Conservation (phyloP, 92 coral and sea anemone species). For the Zoanthus gigantus region DNA sequence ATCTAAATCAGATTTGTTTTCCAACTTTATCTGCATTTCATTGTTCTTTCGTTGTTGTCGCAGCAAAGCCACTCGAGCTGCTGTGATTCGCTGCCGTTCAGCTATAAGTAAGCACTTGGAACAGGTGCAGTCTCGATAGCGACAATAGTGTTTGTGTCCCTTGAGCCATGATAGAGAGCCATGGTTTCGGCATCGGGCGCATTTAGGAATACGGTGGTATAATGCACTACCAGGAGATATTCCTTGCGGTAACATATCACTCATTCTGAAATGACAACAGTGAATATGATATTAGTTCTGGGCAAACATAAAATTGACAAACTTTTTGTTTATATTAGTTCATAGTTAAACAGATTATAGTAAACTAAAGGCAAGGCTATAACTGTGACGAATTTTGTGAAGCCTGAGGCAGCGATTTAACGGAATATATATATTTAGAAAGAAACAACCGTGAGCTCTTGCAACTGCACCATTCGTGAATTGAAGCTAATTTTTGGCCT, state of each 20-base stretch:
- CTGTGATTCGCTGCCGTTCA: constrained; percentile 97
- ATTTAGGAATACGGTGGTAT: constrained; percentile 97
- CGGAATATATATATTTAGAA: too few species aligned
- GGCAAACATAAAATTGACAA: not conserved
- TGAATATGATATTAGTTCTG: not conserved
- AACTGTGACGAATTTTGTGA: too few species aligned
- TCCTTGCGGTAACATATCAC: constrained; percentile 90
- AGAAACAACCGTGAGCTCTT: too few species aligned
- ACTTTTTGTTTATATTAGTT: not conserved
- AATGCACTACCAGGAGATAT: constrained; percentile 95
- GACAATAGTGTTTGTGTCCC: constrained; percentile 98
- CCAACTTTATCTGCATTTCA: constrained; percentile 70
- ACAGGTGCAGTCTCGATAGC: constrained; percentile 96
- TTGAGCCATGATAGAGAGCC: constrained; percentile 96
- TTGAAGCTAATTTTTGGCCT: too few species aligned
- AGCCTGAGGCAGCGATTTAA: too few species aligned
- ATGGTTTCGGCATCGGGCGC: constrained; percentile 98
- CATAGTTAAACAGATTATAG: too few species aligned
- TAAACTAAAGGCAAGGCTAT: too few species aligned
- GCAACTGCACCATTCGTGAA: too few species aligned
- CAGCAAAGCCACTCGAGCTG: constrained; percentile 95
- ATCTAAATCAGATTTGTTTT: constrained; percentile 48
- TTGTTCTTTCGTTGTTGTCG: constrained; percentile 96
- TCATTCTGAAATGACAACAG: constrained; percentile 70
- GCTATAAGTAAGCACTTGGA: constrained; percentile 96